Percentiles rank a stretch among this genome's conserved stretches.
These are phyloP conservation scores for Silurus aristotelis DNA, from an alignment of 2,797 vertebrate species.

Conservation along the genomic window DNA sequence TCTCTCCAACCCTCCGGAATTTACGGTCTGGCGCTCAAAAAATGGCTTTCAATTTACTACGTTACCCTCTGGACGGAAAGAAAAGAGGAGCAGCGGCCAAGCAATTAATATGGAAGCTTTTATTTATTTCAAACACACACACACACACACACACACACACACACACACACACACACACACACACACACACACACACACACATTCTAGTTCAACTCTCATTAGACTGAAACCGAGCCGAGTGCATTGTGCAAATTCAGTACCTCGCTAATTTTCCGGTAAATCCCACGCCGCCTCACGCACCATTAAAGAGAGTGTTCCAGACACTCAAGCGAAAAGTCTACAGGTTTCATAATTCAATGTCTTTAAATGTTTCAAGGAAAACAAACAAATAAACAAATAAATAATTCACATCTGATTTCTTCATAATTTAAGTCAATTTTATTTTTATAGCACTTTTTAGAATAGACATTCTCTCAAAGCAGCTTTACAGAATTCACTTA, in stretches of 20 bases:
- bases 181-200: slow-evolving; percentile 5
- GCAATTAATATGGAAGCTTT: background rate
- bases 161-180: slow-evolving; percentile 15
- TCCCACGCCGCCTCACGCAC: background rate
- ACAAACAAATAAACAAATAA: background rate
- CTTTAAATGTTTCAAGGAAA: background rate
- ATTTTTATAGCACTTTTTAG: too few species aligned
- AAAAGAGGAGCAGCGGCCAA: background rate
- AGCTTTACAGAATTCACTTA: too few species aligned
- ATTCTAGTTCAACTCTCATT: background rate
- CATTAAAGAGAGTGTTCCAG: background rate
- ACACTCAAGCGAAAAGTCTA: background rate
- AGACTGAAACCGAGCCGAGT: background rate
- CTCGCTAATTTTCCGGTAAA: slow-evolving; percentile 5
- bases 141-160: background rate
- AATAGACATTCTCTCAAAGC: too few species aligned
- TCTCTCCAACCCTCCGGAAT: background rate
- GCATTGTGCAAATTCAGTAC: background rate
- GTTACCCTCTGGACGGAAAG: slow-evolving; percentile 18
- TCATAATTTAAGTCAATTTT: too few species aligned
- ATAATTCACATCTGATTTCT: background rate
- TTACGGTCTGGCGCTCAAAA: slow-evolving; percentile 6
- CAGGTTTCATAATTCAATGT: background rate
- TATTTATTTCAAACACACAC: too few species aligned
- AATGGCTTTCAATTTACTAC: slow-evolving; percentile 59